Base-by-base conservation (phyloP, 1,140 invertebrate species). In the Hermetia illucens region DNA sequence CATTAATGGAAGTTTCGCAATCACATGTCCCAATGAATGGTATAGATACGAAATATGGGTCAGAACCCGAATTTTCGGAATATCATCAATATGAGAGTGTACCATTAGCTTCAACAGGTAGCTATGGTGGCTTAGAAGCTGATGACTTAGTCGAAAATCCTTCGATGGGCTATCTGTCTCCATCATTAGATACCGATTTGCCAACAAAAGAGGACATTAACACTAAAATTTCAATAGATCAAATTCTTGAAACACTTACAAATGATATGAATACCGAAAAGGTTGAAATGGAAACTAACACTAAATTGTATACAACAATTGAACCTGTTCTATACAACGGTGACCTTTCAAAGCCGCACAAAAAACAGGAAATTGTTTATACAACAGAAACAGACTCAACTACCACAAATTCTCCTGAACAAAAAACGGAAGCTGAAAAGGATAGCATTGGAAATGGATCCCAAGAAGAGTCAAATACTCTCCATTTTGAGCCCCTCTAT, bases 191-290 rank as follows among this genome's bases (percentile, higher is more conserved):
- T n/a, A n/a, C 24, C 10, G 17, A 42, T 41, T 29, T 39, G 45
- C 3, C 13, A n/a, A 21, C 9, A 12, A 17, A 38, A 20, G 36
- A 38, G 5, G 49, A 42, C 22, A 47, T 54, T 6, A 34, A 34
- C 13, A 27, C 39, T 20, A 55, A 54, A n/a, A 34, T 45, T 5
- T 55, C 53, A 3, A 50, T 55, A 45, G 53, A 55, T 37, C 51
- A 56, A 35, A 55, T 55, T 19, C 44, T 55, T 24, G 46, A 52
- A 34, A 52, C 47, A 5, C 41, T 55, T 3, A 52, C 49, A 3
- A 45, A 56, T 15, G 46, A 53, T 37, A 25, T 25, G 24, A n/a
- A 6, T 25, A 25, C 24, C 24, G 24, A 25, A 25, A 25, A 25
- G n/a, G 24, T 25, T 25, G 24, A 25, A 25, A 25, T n/a, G n/a